Base-by-base conservation (phyloP, 2,888 invertebrate genomes). In the Hypomecis atomaria region DNA sequence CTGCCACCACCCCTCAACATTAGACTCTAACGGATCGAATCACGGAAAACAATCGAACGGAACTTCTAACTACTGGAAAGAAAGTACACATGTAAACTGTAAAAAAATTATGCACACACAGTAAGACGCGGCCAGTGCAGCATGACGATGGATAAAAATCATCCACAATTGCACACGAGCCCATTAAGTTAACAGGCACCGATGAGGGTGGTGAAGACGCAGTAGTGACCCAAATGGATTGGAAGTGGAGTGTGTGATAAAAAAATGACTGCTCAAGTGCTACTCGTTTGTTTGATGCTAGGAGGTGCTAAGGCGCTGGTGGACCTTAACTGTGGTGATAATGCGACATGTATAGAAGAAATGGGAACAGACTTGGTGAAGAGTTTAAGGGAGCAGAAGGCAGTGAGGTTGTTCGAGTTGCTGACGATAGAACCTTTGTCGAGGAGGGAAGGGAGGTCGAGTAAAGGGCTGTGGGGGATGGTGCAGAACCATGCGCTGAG, bases 261-360 rank as follows among this genome's bases (percentile, higher is more conserved):
- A 79, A 88, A 86, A 82, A 92, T 92, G 92, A 89, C 87, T 86
- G 84, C 85, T 73, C 75, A 89, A 69, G 80, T 85, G 73, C 73
- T 92, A 66, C 71, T 91, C 69, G 85, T 86, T 73, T 81, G 88
- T 61, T 74, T 87, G 75, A 72, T 88, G 69, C 76, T 88, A 71
- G 85, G 87, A 57, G 83, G 84, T 62, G 86, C 82, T 68, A 75
- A 76, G 59, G 85, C 87, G 62, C 82, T 87, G 54, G 84, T 90
- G 65, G 89, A 92, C 74, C 73, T 93, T 37, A 87, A 83, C 74
- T 95, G 95, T 85, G 93, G 93, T 81, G 94, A 94, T 76, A 94
- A 95, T 83, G 94, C 94, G 40, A 94, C 94, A 66, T 95, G 95
- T 74, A 88, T 95, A 43, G 90, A 94, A 61, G 74, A 85, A 42